Percentiles rank a stretch among this genome's conserved stretches.
These are phyloP conservation scores for Mustela lutreola DNA, from an alignment of 2,113 vertebrate genomes.

Conservation along the genomic window DNA sequence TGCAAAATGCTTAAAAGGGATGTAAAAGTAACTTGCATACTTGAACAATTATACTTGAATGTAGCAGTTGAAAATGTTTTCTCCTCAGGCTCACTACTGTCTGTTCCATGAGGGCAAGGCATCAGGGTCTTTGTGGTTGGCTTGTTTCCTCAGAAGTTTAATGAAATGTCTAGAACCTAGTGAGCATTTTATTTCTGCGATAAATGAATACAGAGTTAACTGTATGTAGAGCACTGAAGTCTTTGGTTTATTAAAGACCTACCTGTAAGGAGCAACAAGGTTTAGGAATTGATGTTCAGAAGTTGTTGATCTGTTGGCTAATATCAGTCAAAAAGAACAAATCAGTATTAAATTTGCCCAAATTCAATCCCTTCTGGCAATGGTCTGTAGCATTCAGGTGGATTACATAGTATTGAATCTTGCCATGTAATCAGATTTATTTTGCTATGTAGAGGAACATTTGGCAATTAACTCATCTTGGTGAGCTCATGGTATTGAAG, in stretches of 20 bases:
- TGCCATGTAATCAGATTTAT: neutral
- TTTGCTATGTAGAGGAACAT: neutral
- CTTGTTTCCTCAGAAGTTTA: neutral
- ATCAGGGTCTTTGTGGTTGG: neutral
- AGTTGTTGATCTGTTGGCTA: neutral
- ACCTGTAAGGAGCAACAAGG: neutral
- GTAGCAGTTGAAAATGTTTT: neutral
- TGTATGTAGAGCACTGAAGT: neutral
- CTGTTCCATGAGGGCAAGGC: neutral
- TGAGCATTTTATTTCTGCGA: neutral
- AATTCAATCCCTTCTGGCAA: neutral
- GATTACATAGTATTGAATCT: neutral
- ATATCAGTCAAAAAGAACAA: conserved; percentile 13
- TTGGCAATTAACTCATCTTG: neutral
- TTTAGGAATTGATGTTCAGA: conserved; percentile 7
- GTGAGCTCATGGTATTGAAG: neutral
- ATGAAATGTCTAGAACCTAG: neutral
- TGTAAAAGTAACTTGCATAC: neutral
- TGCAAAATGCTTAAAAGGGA: neutral
- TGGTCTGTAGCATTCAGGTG: neutral
- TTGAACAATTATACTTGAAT: neutral
- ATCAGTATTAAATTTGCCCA: neutral
- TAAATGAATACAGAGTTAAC: conserved; percentile 24
- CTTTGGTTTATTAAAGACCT: conserved; percentile 34
- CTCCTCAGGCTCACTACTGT: neutral